phyloP scores from a whole-genome alignment of 2,888 invertebrate species.

The Hofmannophila pseudospretella region DNA sequence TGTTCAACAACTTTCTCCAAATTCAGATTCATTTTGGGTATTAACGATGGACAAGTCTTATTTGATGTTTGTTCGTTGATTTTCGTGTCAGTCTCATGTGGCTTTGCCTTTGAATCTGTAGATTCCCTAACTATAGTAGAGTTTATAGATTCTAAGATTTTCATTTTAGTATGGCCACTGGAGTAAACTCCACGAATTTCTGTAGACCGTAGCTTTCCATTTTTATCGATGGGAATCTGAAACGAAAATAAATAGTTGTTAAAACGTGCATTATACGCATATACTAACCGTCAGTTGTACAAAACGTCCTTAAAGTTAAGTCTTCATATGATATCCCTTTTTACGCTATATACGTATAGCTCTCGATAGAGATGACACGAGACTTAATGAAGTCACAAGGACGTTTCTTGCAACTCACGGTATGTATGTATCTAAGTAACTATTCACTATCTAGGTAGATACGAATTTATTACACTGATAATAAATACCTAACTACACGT shows the following conservation, averaged over 20 bases:
- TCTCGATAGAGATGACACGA: not conserved
- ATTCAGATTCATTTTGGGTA: conserved; percentile 67
- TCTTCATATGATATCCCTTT: no score
- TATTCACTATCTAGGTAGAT: no score
- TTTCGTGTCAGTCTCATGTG: conserved; percentile 28
- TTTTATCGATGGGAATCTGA: conserved; percentile 69
- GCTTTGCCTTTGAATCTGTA: conserved; percentile 33
- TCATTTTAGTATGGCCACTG: conserved; percentile 46
- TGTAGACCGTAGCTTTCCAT: conserved; percentile 61
- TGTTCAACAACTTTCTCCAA: conserved; percentile 63
- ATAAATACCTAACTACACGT: not conserved
- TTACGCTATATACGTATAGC: no score
- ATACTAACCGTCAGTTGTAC: no score
- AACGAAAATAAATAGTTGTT: conserved; percentile 36
- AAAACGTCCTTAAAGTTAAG: no score
- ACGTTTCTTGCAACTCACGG: no score
- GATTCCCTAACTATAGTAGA: conserved; percentile 8
- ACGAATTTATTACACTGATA: not conserved
- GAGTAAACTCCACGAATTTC: conserved; percentile 55
- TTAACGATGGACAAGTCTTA: conserved; percentile 57
- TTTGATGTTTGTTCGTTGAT: conserved; percentile 50
- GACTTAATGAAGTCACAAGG: no score
- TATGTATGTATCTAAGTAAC: no score
- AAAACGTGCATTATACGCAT: no score
- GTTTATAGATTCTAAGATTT: conserved; percentile 32